Evolutionary conservation across 2,888 invertebrate genomes (phyloP).

Genomic region (Cinara cedri): DNA sequence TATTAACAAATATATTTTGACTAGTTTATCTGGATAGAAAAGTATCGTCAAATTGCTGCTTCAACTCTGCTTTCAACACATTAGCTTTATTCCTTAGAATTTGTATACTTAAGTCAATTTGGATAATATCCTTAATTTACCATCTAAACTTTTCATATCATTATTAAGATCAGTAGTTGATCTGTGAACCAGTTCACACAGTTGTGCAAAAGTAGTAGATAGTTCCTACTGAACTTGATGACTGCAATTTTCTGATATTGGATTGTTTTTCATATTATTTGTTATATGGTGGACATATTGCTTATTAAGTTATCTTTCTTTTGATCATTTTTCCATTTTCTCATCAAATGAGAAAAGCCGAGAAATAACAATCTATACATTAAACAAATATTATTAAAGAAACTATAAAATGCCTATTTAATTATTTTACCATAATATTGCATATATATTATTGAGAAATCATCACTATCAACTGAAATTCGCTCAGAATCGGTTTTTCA

Average conservation of each 20-base stretch:
- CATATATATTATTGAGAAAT: too few species aligned
- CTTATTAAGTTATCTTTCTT: constrained; percentile 90
- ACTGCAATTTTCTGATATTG: constrained; percentile 96
- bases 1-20: constrained; percentile 13
- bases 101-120: constrained; percentile 78
- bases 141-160: constrained; percentile 77
- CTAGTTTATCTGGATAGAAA: constrained; percentile 67
- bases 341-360: too few species aligned
- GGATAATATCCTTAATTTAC: constrained; percentile 76
- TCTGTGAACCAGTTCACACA: constrained; percentile 91
- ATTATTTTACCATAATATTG: too few species aligned
- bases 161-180: constrained; percentile 86
- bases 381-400: too few species aligned
- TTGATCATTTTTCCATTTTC: too few species aligned
- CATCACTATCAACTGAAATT: too few species aligned
- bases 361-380: too few species aligned
- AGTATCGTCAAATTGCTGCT: constrained; percentile 88
- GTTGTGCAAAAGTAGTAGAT: constrained; percentile 89
- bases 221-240: constrained; percentile 96
- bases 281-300: constrained; percentile 94
- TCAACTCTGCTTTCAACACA: constrained; percentile 87
- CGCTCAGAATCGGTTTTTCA: too few species aligned
- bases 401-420: too few species aligned
- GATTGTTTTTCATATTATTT: constrained; percentile 92
- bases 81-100: constrained; percentile 90